A percentile compares a stretch with the other conserved stretches of the same genome.
These are phyloP conservation scores for Proctacanthus coquilletti DNA, from an alignment of 1,140 invertebrate genomes.

Conservation along the genomic window DNA sequence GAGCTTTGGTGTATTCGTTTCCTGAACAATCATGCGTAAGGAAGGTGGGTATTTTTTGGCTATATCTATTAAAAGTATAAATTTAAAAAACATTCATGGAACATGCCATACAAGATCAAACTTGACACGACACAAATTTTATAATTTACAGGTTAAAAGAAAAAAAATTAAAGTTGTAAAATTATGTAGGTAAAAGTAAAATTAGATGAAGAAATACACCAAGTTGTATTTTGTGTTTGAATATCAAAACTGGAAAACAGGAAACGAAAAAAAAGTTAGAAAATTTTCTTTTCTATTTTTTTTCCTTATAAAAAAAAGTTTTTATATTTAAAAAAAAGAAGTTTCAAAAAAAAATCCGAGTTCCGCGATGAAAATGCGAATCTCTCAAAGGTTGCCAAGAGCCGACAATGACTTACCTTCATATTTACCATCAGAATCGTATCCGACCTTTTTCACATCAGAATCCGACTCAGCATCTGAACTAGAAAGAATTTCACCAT, in stretches of 20 bases:
- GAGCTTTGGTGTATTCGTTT: constrained; percentile 49
- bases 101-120: constrained; percentile 3
- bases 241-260: too few species aligned
- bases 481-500: constrained; percentile 15
- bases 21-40: constrained; percentile 69
- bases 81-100: too few species aligned
- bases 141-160: background rate
- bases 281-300: too few species aligned
- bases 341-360: too few species aligned
- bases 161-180: background rate
- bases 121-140: background rate
- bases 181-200: background rate
- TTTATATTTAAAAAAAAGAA: too few species aligned
- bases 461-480: constrained; percentile 28
- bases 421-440: background rate
- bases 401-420: constrained; percentile 1
- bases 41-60: constrained; percentile 65
- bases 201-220: too few species aligned
- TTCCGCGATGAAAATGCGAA: background rate
- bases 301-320: too few species aligned
- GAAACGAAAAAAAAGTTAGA: too few species aligned
- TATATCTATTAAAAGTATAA: constrained; percentile 46
- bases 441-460: constrained; percentile 19
- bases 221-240: too few species aligned
- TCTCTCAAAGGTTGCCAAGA: background rate